Base-by-base conservation (phyloP, 2,888 invertebrate genomes). In the Aspidiotus rigidus region DNA sequence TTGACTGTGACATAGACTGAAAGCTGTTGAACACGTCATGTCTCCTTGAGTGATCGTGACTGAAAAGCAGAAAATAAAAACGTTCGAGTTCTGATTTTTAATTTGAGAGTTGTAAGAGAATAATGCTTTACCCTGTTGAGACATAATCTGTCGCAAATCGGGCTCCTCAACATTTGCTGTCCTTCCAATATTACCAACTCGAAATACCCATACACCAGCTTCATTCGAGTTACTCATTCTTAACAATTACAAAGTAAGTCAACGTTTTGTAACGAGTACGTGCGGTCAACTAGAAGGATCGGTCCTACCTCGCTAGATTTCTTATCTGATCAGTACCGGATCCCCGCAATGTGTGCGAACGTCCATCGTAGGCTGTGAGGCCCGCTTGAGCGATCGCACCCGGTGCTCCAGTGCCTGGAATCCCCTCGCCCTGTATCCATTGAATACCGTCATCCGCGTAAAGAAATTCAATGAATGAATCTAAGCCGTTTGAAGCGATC, bases 371-470 rank as follows among this genome's bases (percentile, higher is more conserved):
- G 1, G 91, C 84, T 72, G 93, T 86, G 74, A 98, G 89, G 3
- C 96, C 97, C 64, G 89, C 93, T 79, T 98, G 97, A 1, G 93
- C 95, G 74, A 91, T 87, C 0, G 93, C 91, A 76, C 96, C 95
- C 0, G 90, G 89, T 61, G 90, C 77, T 40, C 86, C 86, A n/a
- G 84, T 82, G n/a, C 85, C 84, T 3, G 81, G 80, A 9, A 73
- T 73, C 40, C 71, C 54, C 0, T 84, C 82, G 62, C 88, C 89
- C 77, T 90, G 89, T 66, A 93, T 85, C 98, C 98, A 99, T 77
- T 93, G 90, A 66, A 99, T 86, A 1, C 92, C 92, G 71, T 86
- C 83, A 74, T 89, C 86, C 0, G 92, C 89, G 78, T 97, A 99
- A 70, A 93, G 80, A 73, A 96, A 84, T 75, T 93, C 87, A 0